Evolutionary conservation across 2,797 vertebrate genomes (phyloP).

Genomic region (Mus minutoides): DNA sequence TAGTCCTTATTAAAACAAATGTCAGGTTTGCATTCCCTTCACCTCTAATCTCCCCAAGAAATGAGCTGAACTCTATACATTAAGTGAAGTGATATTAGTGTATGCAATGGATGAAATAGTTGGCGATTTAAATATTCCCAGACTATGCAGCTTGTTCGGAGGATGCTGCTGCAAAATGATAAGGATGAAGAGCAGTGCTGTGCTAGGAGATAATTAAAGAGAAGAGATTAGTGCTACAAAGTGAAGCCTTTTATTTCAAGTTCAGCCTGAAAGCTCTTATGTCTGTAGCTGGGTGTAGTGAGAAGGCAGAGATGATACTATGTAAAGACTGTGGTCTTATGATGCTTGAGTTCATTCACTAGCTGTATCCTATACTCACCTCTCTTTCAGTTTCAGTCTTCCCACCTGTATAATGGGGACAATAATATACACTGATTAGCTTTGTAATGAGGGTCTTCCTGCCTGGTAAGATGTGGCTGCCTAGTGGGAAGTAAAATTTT

Average conservation of each 20-base stretch:
- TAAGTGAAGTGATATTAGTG: constrained; percentile 10
- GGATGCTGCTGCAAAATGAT: not conserved
- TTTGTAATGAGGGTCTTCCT: not conserved
- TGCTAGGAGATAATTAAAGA: not conserved
- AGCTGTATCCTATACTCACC: not conserved
- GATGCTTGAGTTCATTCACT: not conserved
- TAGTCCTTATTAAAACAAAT: constrained; percentile 5
- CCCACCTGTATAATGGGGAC: not conserved
- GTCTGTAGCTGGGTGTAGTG: not conserved
- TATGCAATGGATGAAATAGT: not conserved
- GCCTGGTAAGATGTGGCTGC: too few species aligned
- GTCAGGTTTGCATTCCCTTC: not conserved
- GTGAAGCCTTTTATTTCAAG: not conserved
- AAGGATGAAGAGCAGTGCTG: not conserved
- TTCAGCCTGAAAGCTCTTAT: not conserved
- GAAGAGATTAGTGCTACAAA: not conserved
- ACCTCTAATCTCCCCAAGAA: not conserved
- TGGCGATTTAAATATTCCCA: constrained; percentile 10
- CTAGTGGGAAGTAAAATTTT: not conserved
- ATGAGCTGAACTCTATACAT: constrained; percentile 3
- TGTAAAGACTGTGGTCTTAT: not conserved
- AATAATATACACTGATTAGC: not conserved
- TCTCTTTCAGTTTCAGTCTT: not conserved
- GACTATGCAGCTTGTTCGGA: not conserved
- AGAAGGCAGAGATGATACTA: not conserved